Evolutionary conservation across 1,140 invertebrate species (phyloP).

Genomic region (Eciton burchellii): DNA sequence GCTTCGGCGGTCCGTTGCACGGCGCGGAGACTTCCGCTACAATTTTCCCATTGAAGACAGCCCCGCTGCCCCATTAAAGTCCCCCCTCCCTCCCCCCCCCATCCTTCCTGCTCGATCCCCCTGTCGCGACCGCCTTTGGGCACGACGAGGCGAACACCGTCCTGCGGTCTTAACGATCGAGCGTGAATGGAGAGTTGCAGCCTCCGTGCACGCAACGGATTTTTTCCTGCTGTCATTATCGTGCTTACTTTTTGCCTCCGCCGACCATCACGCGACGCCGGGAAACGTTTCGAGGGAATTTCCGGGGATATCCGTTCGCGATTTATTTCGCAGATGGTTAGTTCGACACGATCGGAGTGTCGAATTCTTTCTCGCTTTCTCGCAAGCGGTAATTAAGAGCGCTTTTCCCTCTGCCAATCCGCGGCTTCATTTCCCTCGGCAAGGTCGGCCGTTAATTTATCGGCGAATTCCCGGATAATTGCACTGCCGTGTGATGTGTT

Average conservation of each 20-base stretch:
- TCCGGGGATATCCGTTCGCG: not conserved
- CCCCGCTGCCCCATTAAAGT: conserved; percentile 73
- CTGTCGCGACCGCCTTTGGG: not conserved
- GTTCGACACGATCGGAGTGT: not conserved
- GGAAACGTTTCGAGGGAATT: not conserved
- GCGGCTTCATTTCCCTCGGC: not conserved
- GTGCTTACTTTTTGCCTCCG: not conserved
- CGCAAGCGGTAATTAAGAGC: not conserved
- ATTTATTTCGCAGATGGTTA: not conserved
- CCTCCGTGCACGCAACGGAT: not conserved
- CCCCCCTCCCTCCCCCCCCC: not conserved
- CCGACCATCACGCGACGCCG: not conserved
- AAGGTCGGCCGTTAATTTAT: not conserved
- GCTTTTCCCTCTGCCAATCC: not conserved
- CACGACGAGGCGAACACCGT: conserved; percentile 26
- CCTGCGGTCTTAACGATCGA: not conserved
- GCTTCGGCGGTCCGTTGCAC: conserved; percentile 36
- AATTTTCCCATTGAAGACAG: conserved; percentile 77
- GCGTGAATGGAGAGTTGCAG: not conserved
- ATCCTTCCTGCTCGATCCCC: not conserved
- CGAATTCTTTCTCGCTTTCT: not conserved
- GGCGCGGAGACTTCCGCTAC: conserved; percentile 77
- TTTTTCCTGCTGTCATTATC: not conserved
- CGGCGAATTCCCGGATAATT: conserved; percentile 11
- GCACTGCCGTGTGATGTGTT: not conserved